Conservation (phyloP, 2,888 invertebrate species). For the Gisinianus flammeolus region DNA sequence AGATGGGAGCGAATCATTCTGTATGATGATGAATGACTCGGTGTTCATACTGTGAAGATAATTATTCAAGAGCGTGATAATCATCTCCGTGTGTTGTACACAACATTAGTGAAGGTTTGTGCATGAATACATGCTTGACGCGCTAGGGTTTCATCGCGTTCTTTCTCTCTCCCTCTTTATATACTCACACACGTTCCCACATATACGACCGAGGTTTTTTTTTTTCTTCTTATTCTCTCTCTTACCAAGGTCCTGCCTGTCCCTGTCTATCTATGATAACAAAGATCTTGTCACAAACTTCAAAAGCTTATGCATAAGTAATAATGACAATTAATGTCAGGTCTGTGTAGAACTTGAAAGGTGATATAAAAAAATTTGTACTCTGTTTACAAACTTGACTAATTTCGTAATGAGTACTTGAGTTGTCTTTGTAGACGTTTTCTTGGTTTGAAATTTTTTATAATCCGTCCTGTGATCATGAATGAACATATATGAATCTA, state of each 20-base stretch:
- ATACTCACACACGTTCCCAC: neutral
- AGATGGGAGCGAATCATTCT: constrained; percentile 29
- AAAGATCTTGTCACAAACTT: constrained; percentile 23
- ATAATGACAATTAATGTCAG: constrained; percentile 36
- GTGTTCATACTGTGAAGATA: constrained; percentile 49
- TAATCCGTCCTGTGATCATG: no score
- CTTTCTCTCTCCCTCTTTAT: neutral
- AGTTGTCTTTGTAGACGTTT: neutral
- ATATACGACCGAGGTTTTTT: neutral
- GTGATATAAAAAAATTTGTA: constrained; percentile 6
- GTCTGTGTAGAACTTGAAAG: constrained; percentile 12
- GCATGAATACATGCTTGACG: constrained; percentile 11
- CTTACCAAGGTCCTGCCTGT: neutral
- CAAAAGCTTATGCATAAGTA: constrained; percentile 22
- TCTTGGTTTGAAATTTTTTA: neutral
- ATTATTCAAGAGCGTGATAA: constrained; percentile 51
- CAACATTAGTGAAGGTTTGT: constrained; percentile 25
- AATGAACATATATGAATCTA: no score
- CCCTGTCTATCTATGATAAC: constrained; percentile 26
- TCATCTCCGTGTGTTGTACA: constrained; percentile 41
- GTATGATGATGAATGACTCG: constrained; percentile 45
- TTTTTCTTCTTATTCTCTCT: neutral
- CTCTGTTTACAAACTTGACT: constrained; percentile 31
- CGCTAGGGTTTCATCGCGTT: neutral
- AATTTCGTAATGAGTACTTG: neutral